phyloP scores from a whole-genome alignment of 1,140 invertebrate genomes.

The Epicauta chinensis region DNA sequence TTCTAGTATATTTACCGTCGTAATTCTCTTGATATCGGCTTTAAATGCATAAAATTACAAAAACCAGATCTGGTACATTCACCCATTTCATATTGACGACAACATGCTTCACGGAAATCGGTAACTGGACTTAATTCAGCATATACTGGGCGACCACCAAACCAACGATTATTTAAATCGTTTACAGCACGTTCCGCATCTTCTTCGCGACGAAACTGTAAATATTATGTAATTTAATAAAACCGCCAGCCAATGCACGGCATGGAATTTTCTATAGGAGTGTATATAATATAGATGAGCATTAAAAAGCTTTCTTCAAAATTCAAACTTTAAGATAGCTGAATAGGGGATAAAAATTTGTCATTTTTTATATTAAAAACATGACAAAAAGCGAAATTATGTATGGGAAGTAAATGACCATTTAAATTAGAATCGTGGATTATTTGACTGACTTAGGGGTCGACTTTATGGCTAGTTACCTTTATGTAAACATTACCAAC shows the following conservation, averaged over 20 bases:
- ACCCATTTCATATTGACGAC: constrained; percentile 98
- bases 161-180: constrained; percentile 98
- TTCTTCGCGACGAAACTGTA: constrained; percentile 91
- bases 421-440: no score
- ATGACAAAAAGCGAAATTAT: no score
- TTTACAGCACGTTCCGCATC: constrained; percentile 96
- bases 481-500: constrained; percentile 99
- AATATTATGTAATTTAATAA: neutral
- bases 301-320: no score
- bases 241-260: no score
- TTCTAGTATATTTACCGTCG: constrained; percentile 64
- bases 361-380: no score
- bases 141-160: constrained; percentile 96
- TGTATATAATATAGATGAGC: no score
- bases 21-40: constrained; percentile 92
- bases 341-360: no score
- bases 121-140: constrained; percentile 97
- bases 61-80: constrained; percentile 97
- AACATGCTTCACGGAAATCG: constrained; percentile 98
- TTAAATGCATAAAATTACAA: constrained; percentile 99
- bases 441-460: constrained; percentile 25
- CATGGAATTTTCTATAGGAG: no score
- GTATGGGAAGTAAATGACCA: no score
- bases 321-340: no score
- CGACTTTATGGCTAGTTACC: constrained; percentile 51